phyloP scores from a whole-genome alignment of 2,113 vertebrate species.

The Mohoua ochrocephala region DNA sequence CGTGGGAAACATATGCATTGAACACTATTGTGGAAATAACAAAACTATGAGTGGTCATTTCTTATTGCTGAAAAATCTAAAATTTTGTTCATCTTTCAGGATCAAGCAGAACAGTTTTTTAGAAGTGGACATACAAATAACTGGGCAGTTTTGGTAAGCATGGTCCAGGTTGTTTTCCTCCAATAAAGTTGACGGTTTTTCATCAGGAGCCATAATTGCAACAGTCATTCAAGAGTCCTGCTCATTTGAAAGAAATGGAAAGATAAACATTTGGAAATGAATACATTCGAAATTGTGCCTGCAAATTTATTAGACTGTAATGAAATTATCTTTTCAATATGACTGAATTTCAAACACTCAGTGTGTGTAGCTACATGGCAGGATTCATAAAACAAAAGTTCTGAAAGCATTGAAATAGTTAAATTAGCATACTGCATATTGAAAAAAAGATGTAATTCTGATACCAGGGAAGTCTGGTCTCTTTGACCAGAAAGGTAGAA shows the following conservation, averaged over 20 bases:
- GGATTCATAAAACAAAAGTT: neutral
- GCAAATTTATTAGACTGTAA: neutral
- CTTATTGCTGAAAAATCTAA: neutral
- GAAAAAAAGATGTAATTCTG: neutral
- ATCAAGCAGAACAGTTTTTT: slow-evolving; percentile 84
- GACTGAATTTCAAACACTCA: neutral
- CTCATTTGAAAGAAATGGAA: neutral
- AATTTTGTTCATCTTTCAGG: slow-evolving; percentile 64
- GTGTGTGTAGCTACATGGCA: neutral
- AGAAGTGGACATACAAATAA: slow-evolving; percentile 96
- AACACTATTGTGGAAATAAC: neutral
- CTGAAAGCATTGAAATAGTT: neutral
- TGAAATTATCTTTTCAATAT: neutral
- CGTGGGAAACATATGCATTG: neutral
- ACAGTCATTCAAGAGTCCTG: neutral
- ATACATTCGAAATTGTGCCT: neutral
- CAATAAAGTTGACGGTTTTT: neutral
- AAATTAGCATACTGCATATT: neutral
- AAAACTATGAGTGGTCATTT: neutral
- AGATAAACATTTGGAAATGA: neutral
- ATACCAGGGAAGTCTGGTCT: neutral
- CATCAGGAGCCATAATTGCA: neutral
- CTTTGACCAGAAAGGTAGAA: neutral
- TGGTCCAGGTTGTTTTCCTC: neutral
- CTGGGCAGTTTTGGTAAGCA: slow-evolving; percentile 93